Evolutionary conservation across 2,113 vertebrate species (phyloP).

Genomic region (Suricata suricatta): DNA sequence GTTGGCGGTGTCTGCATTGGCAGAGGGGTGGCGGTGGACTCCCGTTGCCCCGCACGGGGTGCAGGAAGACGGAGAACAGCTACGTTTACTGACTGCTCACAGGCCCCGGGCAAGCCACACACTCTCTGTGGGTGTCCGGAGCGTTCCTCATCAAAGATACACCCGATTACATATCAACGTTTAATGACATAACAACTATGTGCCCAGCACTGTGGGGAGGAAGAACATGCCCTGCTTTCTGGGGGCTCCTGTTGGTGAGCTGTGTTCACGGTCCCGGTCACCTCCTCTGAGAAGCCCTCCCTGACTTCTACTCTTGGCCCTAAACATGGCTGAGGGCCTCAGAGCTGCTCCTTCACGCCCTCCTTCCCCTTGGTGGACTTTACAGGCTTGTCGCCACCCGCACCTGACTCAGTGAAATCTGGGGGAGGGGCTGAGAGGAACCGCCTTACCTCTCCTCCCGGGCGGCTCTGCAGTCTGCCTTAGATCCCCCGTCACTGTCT

Average conservation of each 20-base stretch:
- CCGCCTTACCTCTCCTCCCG: too few relatives aligned
- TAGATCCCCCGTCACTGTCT: neutral
- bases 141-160: neutral
- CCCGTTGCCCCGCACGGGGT: accelerated
- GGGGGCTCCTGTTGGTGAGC: neutral
- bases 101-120: accelerated
- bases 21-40: neutral
- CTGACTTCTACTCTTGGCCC: neutral
- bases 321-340: neutral
- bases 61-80: neutral
- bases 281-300: neutral
- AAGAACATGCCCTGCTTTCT: neutral
- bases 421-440: neutral
- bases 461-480: accelerated
- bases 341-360: neutral
- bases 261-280: accelerated
- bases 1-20: accelerated
- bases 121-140: neutral
- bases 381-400: neutral
- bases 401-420: neutral
- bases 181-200: too few relatives aligned
- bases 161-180: neutral
- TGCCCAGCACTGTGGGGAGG: accelerated
- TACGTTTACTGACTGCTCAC: too few relatives aligned
- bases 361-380: neutral